Conservation (phyloP, 2,113 vertebrate species). For the Cyphomyrus discorhynchus region DNA sequence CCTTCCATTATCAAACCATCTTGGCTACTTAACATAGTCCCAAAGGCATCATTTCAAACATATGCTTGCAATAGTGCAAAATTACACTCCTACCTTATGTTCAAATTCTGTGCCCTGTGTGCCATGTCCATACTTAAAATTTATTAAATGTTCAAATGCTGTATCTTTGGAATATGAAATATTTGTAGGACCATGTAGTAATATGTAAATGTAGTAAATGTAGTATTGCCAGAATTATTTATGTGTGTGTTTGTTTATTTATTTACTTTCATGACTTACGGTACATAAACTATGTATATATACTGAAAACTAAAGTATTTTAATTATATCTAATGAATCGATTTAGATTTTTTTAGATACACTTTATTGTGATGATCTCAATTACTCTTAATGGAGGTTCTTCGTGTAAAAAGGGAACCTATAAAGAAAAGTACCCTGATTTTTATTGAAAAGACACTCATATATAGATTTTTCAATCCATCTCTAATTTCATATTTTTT, state of each 20-base stretch:
- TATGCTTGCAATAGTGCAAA: not conserved
- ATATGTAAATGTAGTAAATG: not conserved
- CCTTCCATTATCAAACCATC: not conserved
- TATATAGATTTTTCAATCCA: not conserved
- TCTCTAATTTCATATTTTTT: not conserved
- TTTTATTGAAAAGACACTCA: not conserved
- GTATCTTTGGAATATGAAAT: not conserved
- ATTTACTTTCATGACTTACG: not conserved
- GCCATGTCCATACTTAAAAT: not conserved
- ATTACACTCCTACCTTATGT: not conserved
- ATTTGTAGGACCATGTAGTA: not conserved
- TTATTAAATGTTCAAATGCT: too few species aligned
- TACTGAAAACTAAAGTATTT: not conserved
- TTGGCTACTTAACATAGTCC: not conserved
- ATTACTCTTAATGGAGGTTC: not conserved
- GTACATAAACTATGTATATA: too few species aligned
- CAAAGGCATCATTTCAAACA: not conserved
- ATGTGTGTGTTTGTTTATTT: not conserved
- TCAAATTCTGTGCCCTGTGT: not conserved
- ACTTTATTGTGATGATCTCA: not conserved
- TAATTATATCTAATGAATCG: not conserved
- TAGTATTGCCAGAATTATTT: not conserved
- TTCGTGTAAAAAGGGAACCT: not conserved
- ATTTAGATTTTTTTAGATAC: not conserved
- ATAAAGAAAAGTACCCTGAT: not conserved